These are phyloP conservation scores for Ashinkailepas kermadecensis DNA, from an alignment of 2,888 invertebrate genomes.

Conservation along the genomic window DNA sequence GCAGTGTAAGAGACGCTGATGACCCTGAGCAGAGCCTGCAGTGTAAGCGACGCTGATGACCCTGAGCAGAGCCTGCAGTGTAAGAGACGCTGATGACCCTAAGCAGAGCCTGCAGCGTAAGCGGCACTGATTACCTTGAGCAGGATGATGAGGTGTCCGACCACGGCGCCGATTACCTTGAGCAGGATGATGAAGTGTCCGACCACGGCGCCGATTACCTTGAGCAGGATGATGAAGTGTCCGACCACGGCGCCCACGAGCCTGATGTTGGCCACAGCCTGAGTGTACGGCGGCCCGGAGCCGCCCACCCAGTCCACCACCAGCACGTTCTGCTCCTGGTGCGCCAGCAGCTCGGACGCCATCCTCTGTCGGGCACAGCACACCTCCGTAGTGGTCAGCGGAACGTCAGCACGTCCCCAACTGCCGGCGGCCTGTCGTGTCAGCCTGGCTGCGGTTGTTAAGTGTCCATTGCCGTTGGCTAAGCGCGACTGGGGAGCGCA, in stretches of 20 bases:
- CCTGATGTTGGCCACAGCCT: conserved; percentile 84
- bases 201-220: conserved; percentile 54
- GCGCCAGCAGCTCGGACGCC: conserved; percentile 61
- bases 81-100: no score
- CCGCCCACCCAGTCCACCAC: conserved; percentile 77
- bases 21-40: no score
- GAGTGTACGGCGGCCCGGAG: conserved; percentile 78
- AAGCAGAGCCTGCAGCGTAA: no score
- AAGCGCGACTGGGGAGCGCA: no score
- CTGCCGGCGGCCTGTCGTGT: no score
- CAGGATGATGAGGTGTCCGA: conserved; percentile 57
- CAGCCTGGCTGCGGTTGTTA: no score
- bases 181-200: conserved; percentile 56
- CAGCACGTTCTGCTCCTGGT: conserved; percentile 64
- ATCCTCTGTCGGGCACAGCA: conserved; percentile 50
- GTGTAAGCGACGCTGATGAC: no score
- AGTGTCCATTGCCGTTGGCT: no score
- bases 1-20: no score
- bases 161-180: conserved; percentile 49
- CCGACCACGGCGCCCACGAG: conserved; percentile 77
- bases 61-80: no score
- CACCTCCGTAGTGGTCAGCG: no score
- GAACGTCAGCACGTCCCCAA: no score
- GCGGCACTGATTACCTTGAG: conserved; percentile 42
- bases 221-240: conserved; percentile 51